Evolutionary conservation across 2,888 invertebrate species (phyloP).

Genomic region (Dasysyrphus tricinctus): DNA sequence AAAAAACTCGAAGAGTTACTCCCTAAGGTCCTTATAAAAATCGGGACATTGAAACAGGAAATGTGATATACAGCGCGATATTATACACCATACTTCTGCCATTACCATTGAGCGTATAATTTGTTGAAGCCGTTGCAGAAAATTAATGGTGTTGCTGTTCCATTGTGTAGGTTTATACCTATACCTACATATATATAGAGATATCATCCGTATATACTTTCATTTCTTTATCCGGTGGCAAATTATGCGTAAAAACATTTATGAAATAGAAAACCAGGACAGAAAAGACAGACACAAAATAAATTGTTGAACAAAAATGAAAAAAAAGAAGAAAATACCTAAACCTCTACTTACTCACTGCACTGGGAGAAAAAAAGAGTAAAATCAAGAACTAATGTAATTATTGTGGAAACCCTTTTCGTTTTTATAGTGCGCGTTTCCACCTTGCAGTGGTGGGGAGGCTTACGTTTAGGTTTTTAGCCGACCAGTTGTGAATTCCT

Average conservation of each 20-base stretch:
- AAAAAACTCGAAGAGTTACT: neutral
- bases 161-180: neutral
- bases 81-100: slow-evolving; percentile 41
- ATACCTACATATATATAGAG: neutral
- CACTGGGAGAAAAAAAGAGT: neutral
- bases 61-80: slow-evolving; percentile 49
- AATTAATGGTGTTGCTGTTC: slow-evolving; percentile 41
- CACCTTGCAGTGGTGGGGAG: no score
- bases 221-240: slow-evolving; percentile 60
- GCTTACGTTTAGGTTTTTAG: no score
- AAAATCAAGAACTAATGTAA: no score
- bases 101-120: slow-evolving; percentile 63
- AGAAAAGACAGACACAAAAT: neutral
- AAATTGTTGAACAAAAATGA: neutral
- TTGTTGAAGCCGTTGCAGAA: slow-evolving; percentile 59
- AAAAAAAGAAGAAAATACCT: slow-evolving; percentile 4
- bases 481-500: no score
- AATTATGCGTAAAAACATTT: slow-evolving; percentile 74
- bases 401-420: no score
- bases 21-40: slow-evolving; percentile 48
- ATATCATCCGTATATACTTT: slow-evolving; percentile 23
- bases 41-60: slow-evolving; percentile 58
- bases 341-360: slow-evolving; percentile 17
- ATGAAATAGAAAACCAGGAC: slow-evolving; percentile 64
- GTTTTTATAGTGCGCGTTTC: no score